Percentiles rank a stretch among this genome's conserved stretches.
These are phyloP conservation scores for Tachina lurida DNA, from an alignment of 2,888 invertebrate genomes.

Conservation along the genomic window DNA sequence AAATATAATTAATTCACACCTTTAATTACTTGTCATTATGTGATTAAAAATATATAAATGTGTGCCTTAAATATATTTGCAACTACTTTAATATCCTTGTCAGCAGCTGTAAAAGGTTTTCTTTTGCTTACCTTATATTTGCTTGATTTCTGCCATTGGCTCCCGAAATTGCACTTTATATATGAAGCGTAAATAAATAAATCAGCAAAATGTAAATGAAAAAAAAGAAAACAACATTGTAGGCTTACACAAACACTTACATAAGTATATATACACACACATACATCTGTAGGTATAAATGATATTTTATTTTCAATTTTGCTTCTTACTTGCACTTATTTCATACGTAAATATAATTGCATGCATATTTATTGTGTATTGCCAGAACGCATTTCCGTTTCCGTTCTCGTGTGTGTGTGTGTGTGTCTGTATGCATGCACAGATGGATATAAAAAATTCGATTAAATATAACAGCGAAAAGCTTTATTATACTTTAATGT, in stretches of 20 bases:
- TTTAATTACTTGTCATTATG: constrained; percentile 6
- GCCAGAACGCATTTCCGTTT: constrained; percentile 60
- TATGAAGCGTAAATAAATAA: constrained; percentile 14
- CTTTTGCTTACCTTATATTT: constrained; percentile 25
- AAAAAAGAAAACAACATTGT: neutral
- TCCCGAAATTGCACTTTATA: neutral
- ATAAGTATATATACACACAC: neutral
- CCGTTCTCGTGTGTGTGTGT: constrained; percentile 33
- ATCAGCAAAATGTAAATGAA: constrained; percentile 12
- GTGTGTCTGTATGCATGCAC: neutral
- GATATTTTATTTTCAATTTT: neutral
- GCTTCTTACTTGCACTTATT: neutral
- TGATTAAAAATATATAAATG: constrained; percentile 9
- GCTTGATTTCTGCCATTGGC: constrained; percentile 25
- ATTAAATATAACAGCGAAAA: neutral
- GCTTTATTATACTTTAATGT: neutral
- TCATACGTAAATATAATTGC: constrained; percentile 13
- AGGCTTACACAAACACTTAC: too few relatives aligned
- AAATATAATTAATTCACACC: constrained; percentile 31
- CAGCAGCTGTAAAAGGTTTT: neutral
- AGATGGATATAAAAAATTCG: neutral
- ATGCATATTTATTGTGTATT: constrained; percentile 36
- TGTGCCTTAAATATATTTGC: neutral
- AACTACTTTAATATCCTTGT: constrained; percentile 19
- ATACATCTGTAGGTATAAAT: neutral